Evolutionary conservation across 2,888 invertebrate genomes (phyloP).

Genomic region (Drepanosiphum platanoidis): DNA sequence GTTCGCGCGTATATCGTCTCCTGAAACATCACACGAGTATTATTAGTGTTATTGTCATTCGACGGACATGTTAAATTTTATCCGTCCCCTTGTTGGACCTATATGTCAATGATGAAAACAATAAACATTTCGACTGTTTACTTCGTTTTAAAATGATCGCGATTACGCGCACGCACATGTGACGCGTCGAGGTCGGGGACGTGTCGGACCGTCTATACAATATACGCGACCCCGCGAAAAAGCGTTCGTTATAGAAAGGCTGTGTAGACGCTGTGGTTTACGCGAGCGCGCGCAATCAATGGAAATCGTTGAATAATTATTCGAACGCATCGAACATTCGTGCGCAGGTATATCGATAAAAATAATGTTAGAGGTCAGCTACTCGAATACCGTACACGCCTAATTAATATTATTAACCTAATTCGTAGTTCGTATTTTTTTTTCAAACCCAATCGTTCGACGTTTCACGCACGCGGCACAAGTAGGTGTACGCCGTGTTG

Average conservation of each 20-base stretch:
- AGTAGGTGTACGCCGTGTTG: neutral
- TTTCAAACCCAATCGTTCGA: neutral
- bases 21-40: constrained; percentile 65
- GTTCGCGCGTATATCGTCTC: constrained; percentile 78
- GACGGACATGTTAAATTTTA: no score
- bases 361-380: neutral
- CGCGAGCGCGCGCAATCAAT: no score
- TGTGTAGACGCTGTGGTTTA: neutral
- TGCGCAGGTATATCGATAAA: neutral
- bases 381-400: neutral
- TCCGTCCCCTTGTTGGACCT: no score
- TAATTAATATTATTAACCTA: constrained; percentile 12
- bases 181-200: no score
- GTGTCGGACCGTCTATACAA: no score
- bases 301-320: neutral
- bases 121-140: no score
- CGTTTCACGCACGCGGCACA: neutral
- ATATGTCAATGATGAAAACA: no score
- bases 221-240: no score
- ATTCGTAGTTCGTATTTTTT: neutral
- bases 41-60: no score
- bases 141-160: no score
- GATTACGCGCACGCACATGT: no score
- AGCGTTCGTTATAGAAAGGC: neutral
- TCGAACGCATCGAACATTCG: neutral